Evolutionary conservation across 2,888 invertebrate species (phyloP).

Genomic region (Vanessa cardui): DNA sequence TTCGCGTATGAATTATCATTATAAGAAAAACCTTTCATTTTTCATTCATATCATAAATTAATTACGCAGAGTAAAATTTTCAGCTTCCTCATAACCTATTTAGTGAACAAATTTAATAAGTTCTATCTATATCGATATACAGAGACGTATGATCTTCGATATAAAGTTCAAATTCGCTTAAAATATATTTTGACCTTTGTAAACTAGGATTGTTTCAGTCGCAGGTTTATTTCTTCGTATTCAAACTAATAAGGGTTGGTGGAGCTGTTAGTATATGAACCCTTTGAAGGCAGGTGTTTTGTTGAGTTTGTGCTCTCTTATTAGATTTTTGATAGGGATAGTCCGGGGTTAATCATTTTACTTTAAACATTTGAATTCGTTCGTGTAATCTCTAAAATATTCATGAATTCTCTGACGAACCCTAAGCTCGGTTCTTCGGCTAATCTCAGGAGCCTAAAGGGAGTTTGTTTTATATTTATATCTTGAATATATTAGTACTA

Average conservation of each 20-base stretch:
- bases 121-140: background rate
- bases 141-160: constrained; percentile 17
- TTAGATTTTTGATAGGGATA: constrained; percentile 23
- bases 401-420: background rate
- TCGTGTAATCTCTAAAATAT: background rate
- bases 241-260: constrained; percentile 45
- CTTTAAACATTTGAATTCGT: constrained; percentile 8
- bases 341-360: constrained; percentile 18
- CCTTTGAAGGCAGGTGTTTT: constrained; percentile 36
- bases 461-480: no score
- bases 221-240: constrained; percentile 47
- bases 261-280: constrained; percentile 34
- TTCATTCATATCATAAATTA: constrained; percentile 43
- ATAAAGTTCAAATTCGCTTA: constrained; percentile 31
- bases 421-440: background rate
- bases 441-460: no score
- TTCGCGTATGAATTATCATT: background rate
- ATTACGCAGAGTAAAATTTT: constrained; percentile 44
- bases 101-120: constrained; percentile 11
- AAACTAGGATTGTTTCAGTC: constrained; percentile 36
- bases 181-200: constrained; percentile 11
- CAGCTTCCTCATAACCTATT: constrained; percentile 39
- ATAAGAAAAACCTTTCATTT: constrained; percentile 25
- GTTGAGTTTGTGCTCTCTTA: constrained; percentile 18
- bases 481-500: no score